phyloP scores from a whole-genome alignment of 2,113 vertebrate genomes.

The Strix uralensis region DNA sequence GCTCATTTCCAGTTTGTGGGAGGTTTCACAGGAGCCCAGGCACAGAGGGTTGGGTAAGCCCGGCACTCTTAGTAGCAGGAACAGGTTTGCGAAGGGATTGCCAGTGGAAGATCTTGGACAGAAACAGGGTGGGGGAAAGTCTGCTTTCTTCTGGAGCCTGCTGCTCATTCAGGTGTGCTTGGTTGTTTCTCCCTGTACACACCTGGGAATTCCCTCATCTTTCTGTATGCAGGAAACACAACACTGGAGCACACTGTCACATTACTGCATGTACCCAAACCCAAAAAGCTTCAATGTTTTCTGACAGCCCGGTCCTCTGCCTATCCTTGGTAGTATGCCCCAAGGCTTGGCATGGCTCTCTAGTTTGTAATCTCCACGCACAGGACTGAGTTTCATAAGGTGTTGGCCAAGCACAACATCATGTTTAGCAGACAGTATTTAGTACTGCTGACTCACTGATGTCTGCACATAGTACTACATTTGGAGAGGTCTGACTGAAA shows the following conservation, averaged over 20 bases:
- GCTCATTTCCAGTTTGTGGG: not conserved
- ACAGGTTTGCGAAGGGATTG: not conserved
- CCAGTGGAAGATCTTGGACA: not conserved
- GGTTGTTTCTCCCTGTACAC: not conserved
- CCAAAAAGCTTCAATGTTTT: not conserved
- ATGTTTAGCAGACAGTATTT: not conserved
- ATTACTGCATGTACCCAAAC: not conserved
- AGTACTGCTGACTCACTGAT: accelerated
- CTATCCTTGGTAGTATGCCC: not conserved
- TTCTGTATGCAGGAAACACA: not conserved
- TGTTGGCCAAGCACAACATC: not conserved
- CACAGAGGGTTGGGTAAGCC: not conserved
- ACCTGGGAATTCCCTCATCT: not conserved
- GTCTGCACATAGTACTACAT: not conserved
- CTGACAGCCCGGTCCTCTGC: not conserved
- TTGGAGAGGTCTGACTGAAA: not conserved
- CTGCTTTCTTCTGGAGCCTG: not conserved
- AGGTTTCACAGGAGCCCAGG: not conserved
- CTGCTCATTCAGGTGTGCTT: not conserved
- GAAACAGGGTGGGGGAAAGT: not conserved
- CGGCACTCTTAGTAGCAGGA: not conserved
- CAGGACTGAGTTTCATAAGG: not conserved
- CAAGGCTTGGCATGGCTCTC: not conserved
- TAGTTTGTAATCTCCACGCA: not conserved
- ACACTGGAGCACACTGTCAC: not conserved